These are phyloP conservation scores for Bactericera cockerelli DNA, from an alignment of 1,140 invertebrate species.

Conservation along the genomic window DNA sequence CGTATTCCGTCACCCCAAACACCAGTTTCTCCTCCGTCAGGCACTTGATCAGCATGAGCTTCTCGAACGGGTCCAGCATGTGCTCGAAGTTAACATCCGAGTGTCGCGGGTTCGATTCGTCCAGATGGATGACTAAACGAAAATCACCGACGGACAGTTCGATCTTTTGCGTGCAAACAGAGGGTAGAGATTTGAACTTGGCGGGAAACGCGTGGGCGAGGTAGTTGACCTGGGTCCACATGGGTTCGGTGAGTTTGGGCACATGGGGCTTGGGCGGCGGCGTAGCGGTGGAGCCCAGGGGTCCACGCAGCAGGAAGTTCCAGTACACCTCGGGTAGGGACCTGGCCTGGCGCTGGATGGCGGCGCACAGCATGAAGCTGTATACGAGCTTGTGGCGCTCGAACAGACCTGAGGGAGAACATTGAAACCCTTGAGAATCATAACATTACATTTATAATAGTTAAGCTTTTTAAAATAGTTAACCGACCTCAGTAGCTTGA, in stretches of 20 bases:
- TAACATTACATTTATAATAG: no score
- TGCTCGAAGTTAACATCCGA: constrained; percentile 12
- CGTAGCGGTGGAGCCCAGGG: constrained; percentile 27
- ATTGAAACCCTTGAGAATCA: no score
- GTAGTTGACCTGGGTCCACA: constrained; percentile 44
- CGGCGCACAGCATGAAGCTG: constrained; percentile 63
- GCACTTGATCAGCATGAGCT: constrained; percentile 60
- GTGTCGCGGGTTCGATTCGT: not conserved
- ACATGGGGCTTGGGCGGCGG: constrained; percentile 36
- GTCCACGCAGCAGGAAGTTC: constrained; percentile 57
- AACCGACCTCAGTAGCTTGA: no score
- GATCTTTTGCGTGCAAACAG: constrained; percentile 38
- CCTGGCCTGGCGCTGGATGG: constrained; percentile 46
- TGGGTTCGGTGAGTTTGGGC: constrained; percentile 35
- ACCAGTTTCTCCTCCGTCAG: constrained; percentile 69
- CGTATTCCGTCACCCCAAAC: constrained; percentile 61
- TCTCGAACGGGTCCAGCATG: constrained; percentile 44
- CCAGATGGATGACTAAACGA: constrained; percentile 26
- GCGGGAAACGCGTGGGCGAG: constrained; percentile 35
- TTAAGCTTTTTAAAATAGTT: no score
- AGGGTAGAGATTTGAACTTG: constrained; percentile 34
- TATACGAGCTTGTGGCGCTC: constrained; percentile 83
- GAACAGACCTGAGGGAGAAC: constrained; percentile 51
- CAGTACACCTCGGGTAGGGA: constrained; percentile 41
- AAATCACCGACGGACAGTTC: constrained; percentile 41